Evolutionary conservation across 2,888 invertebrate genomes (phyloP), one percentile per base, ranked within the genome.

Genomic region (Panorpa germanica): DNA sequence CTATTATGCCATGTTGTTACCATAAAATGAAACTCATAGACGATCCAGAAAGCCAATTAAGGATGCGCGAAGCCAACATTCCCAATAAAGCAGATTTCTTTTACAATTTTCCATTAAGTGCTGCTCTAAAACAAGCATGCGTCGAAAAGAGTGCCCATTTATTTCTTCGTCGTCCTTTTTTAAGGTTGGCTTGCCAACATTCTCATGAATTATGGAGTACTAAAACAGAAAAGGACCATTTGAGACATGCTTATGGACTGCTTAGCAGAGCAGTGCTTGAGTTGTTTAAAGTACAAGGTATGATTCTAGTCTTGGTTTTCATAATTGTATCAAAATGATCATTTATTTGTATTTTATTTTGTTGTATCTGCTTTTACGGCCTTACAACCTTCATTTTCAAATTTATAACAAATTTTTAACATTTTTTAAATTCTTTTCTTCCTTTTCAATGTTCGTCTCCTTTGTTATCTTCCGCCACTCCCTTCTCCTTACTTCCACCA

Each of bases 1-100:
- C 72, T 25, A 55, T 80, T 9, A 69, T 81, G 62, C 74, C 81
- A 4, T 82, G 82, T 43, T 82, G 82, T 45, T 82, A 82, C 43
- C 81, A 82, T 46, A 72, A 74, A 50, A 59, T 81, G 47, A 43
- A 52, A 29, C 33, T 53, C 14, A 24, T 36, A 4, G 19, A 26
- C 6, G 29, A 34, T 16, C 3, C 18, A 22, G 27, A n/a, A 14
- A 10, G 30, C 27, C 6, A 12, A 8, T 10, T 25, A 26, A 28
- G 11, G 15, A 10, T 19, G 15, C 29, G 14, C 12, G 12, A 30
- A 24, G 23, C n/a, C 17, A 9, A 17, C 15, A 31, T 23, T 14
- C 32, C 29, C n/a, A n/a, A n/a, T n/a, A n/a, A n/a, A n/a, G n/a
- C n/a, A n/a, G 44, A 48, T 38, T 44, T 43, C 34, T 76, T 76